These are phyloP conservation scores for Anisognathus igniventris DNA, from an alignment of 2,797 vertebrate genomes.

Conservation along the genomic window DNA sequence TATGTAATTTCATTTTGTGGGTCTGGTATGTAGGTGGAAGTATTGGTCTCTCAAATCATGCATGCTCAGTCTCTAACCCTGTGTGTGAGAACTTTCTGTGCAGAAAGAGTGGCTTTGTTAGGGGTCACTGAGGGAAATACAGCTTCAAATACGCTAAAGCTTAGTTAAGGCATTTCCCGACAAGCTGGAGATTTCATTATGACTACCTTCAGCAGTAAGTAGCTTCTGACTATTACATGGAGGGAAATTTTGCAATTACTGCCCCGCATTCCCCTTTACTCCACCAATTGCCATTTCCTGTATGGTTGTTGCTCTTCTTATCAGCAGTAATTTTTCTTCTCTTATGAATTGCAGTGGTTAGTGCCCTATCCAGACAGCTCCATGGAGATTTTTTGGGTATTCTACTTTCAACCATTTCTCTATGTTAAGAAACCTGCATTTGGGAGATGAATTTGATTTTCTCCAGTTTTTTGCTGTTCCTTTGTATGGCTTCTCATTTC, in stretches of 20 bases:
- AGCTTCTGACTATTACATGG: not conserved
- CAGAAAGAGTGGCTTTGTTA: not conserved
- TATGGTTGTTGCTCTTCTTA: not conserved
- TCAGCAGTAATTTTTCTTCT: not conserved
- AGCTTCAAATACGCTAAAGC: not conserved
- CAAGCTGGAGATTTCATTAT: not conserved
- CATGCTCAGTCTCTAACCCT: rapidly evolving
- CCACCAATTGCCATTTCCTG: not conserved
- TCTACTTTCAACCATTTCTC: not conserved
- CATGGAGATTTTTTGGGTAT: not conserved
- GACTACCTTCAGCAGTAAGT: not conserved
- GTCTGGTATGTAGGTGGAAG: not conserved
- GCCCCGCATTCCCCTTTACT: not conserved
- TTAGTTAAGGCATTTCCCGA: not conserved
- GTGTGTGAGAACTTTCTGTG: not conserved
- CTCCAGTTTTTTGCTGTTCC: not conserved
- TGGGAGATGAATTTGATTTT: not conserved
- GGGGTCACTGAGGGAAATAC: not conserved
- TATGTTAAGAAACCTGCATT: not conserved
- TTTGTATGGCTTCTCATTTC: not conserved
- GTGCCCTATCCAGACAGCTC: not conserved
- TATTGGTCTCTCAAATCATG: not conserved
- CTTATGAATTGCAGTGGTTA: not conserved
- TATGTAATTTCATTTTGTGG: not conserved
- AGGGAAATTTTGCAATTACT: not conserved